Percentiles rank a stretch among this genome's conserved stretches.
These are phyloP conservation scores for Alcedo quadribrachys DNA, from an alignment of 2,797 vertebrate genomes.

Conservation along the genomic window DNA sequence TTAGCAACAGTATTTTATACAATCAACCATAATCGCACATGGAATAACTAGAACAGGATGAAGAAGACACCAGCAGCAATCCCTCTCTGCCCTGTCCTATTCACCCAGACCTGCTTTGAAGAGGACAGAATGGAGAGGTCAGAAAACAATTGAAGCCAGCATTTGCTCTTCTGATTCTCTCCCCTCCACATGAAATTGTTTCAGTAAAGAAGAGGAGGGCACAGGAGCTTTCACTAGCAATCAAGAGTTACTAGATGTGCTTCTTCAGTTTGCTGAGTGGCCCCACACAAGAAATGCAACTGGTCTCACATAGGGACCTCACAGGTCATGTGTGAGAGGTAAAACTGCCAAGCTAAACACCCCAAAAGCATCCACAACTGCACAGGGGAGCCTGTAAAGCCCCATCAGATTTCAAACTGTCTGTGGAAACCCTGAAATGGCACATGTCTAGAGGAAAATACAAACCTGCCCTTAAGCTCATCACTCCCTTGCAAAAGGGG, in stretches of 20 bases:
- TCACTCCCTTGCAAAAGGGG: not conserved
- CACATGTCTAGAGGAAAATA: not conserved
- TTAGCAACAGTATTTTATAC: not conserved
- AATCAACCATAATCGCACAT: not conserved
- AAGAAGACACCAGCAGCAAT: not conserved
- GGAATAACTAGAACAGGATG: not conserved
- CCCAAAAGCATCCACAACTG: not conserved
- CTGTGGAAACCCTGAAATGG: not conserved
- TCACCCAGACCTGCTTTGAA: not conserved
- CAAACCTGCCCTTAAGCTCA: not conserved
- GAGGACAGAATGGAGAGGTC: not conserved
- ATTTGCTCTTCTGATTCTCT: not conserved
- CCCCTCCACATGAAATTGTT: not conserved
- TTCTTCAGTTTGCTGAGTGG: not conserved
- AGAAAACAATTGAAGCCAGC: not conserved
- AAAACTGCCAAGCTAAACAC: not conserved
- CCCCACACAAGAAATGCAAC: not conserved
- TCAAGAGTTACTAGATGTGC: not conserved
- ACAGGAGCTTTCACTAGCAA: not conserved
- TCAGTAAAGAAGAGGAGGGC: not conserved
- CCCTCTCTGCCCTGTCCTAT: not conserved
- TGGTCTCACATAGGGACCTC: not conserved
- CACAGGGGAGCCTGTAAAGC: not conserved
- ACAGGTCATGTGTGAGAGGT: not conserved
- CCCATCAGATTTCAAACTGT: not conserved